These are phyloP conservation scores for Rhyacophila evoluta DNA, from an alignment of 2,888 invertebrate genomes.

Conservation along the genomic window DNA sequence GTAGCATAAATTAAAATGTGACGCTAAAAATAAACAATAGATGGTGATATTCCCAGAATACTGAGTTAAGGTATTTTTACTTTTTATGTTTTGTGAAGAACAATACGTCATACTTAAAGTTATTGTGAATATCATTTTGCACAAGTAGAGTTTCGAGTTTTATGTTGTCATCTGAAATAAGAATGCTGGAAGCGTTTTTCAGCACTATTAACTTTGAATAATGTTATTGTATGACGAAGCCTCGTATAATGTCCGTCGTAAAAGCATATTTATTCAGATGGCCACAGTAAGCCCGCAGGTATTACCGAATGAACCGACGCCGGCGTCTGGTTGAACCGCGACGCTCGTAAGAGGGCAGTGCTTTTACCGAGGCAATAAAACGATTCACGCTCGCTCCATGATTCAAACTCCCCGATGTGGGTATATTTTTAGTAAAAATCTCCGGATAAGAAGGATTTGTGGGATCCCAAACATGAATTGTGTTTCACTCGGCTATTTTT, in stretches of 20 bases:
- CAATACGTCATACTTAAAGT: too few relatives aligned
- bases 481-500: not conserved
- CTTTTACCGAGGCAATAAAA: constrained; percentile 34
- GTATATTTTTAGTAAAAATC: constrained; percentile 8
- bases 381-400: constrained; percentile 34
- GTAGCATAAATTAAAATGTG: too few relatives aligned
- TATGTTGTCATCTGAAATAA: not conserved
- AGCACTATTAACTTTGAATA: not conserved
- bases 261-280: constrained; percentile 45
- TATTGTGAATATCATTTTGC: too few relatives aligned
- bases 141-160: not conserved
- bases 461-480: not conserved
- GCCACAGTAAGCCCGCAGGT: not conserved
- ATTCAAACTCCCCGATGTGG: not conserved
- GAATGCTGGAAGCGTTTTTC: not conserved
- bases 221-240: not conserved
- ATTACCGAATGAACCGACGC: constrained; percentile 13
- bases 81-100: too few relatives aligned
- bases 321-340: constrained; percentile 1
- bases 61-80: too few relatives aligned
- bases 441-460: not conserved
- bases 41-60: too few relatives aligned
- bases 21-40: too few relatives aligned
- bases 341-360: constrained; percentile 1
- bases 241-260: constrained; percentile 37